These are phyloP conservation scores for Cryptoblepharus egeriae DNA, from an alignment of 2,797 vertebrate genomes.

Conservation along the genomic window DNA sequence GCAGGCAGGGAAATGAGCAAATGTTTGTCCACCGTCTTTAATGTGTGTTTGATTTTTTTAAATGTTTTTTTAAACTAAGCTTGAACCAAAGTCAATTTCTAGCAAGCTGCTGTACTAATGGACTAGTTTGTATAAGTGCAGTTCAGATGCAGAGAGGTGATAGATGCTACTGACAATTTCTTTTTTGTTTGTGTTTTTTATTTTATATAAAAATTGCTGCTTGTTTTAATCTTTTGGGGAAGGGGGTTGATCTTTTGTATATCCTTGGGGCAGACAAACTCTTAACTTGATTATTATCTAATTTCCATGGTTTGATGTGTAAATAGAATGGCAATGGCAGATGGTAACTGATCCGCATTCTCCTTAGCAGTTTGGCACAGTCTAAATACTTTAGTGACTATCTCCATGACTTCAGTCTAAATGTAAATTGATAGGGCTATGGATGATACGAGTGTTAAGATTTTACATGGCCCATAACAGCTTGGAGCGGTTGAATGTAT, in stretches of 20 bases:
- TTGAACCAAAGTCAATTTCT: constrained; percentile 99
- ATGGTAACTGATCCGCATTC: constrained; percentile 67
- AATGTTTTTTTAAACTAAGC: constrained; percentile 92
- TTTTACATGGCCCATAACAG: constrained; percentile 40
- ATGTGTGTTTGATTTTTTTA: constrained; percentile 74
- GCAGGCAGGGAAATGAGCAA: constrained; percentile 82
- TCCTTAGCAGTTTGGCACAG: constrained; percentile 59
- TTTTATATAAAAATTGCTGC: constrained; percentile 85
- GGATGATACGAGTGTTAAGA: constrained; percentile 40
- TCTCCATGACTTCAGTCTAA: constrained; percentile 58
- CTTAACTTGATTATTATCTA: constrained; percentile 76
- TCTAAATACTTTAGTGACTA: constrained; percentile 54
- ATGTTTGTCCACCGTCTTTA: constrained; percentile 78
- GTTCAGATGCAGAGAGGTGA: constrained; percentile 86
- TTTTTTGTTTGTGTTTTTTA: constrained; percentile 80
- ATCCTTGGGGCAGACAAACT: constrained; percentile 80
- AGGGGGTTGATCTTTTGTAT: constrained; percentile 76
- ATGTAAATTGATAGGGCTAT: constrained; percentile 57
- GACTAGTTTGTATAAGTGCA: constrained; percentile 84
- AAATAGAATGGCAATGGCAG: constrained; percentile 75
- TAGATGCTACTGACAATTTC: constrained; percentile 91
- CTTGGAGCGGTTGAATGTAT: constrained; percentile 55
- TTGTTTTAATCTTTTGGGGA: constrained; percentile 77
- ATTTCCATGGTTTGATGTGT: constrained; percentile 72
- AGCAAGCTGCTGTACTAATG: constrained; percentile 97